Base-by-base conservation (phyloP, 1,140 invertebrate species). In the Lysiphlebus fabarum region DNA sequence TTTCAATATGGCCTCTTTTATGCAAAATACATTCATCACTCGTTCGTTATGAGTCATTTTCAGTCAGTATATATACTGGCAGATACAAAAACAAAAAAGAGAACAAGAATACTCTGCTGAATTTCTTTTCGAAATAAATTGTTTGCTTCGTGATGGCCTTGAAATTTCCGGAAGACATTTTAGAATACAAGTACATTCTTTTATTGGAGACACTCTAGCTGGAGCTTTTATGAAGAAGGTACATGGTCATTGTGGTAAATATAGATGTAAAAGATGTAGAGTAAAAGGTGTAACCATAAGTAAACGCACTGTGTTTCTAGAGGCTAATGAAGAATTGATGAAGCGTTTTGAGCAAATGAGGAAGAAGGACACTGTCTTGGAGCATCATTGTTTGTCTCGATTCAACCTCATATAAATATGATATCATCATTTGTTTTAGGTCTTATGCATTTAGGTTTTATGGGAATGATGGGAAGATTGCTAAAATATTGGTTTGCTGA, bases 121-220 rank as follows among this genome's bases (percentile, higher is more conserved):
- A 58, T 61, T 64, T 36, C 61, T 61, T n/a, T n/a, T 12, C 2
- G 56, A 64, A 61, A 26, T 64, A 10, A 61, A 64, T 43, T 5
- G 45, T 34, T 47, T 64, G n/a, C 51, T 54, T 34, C 1, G 0
- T 10, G 11, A 61, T 47, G 62, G 56, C 33, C 51, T 64, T 38
- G 38, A 11, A 5, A 51, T 64, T n/a, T 12, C 43, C 12, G 36
- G 14, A 8, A 55, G 50, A 42, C 34, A 37, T 38, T 64, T 54
- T 44, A 14, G 2, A 6, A 33, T 64, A 7, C 10, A 54, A 47
- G 14, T 61, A 14, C 43, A 64, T 36, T 26, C 14, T 12, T 48
- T 62, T 38, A 58, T 62, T 47, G 34, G 42, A 9, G 60, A 62
- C 33, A 58, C 37, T 3, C 61, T 56, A 14, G 60, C 60, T 38